phyloP scores from a whole-genome alignment of 2,797 vertebrate species.

The Rhynchonycteris naso region DNA sequence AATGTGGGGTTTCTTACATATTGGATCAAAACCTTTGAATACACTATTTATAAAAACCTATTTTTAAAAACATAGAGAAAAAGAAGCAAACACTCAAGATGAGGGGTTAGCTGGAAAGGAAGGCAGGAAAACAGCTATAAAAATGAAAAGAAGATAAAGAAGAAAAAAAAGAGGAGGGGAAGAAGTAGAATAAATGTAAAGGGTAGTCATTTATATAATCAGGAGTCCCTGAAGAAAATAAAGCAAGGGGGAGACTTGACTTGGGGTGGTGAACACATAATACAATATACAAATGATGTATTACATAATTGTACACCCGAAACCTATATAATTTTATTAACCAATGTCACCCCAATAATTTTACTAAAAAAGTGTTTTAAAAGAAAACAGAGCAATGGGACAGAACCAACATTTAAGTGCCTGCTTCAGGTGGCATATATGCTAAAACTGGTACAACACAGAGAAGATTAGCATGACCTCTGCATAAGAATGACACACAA shows the following conservation, averaged over 20 bases:
- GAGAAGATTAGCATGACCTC: not conserved
- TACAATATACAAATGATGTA: too few species aligned
- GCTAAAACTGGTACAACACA: not conserved
- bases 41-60: constrained; percentile 74
- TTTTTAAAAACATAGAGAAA: not conserved
- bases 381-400: not conserved
- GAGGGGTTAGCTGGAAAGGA: not conserved
- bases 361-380: too few species aligned
- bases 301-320: too few species aligned
- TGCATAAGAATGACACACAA: not conserved
- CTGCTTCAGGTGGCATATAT: not conserved
- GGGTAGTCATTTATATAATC: not conserved
- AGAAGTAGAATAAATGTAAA: not conserved
- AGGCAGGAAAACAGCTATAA: not conserved
- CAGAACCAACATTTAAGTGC: not conserved
- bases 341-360: too few species aligned
- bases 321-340: too few species aligned
- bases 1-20: constrained; percentile 57
- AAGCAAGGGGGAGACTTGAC: too few species aligned
- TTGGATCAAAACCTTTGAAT: constrained; percentile 63
- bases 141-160: constrained; percentile 8
- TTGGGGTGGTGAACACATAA: too few species aligned
- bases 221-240: not conserved
- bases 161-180: not conserved
- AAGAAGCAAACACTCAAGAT: not conserved